Base-by-base conservation (phyloP, 2,113 vertebrate genomes). In the Panurus biarmicus region DNA sequence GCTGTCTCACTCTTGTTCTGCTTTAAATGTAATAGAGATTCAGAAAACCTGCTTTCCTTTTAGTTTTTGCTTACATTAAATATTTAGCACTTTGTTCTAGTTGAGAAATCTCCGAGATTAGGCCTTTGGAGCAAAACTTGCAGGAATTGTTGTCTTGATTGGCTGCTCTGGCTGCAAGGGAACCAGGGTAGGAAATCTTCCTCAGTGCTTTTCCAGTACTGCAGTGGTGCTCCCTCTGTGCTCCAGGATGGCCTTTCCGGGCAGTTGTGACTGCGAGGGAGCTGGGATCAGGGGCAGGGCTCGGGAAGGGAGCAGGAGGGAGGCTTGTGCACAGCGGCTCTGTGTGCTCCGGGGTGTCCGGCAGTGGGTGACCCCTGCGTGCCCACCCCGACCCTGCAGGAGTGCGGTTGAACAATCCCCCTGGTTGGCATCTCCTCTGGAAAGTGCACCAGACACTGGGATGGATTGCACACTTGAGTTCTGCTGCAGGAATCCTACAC, bases 31-130 rank as follows among this genome's bases (percentile, higher is more conserved):
- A 81, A 90, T 51, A 85, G 72, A 88, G 93, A 93, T 85, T 89
- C 44, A 61, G 66, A 71, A 87, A 84, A 75, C 67, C 85, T 56
- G 80, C 23, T 73, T 77, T 79, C 58, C 73, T 86, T 72, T 73
- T 71, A 75, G 45, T 89, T 94, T 92, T 96, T 94, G 90, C 62
- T 96, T 95, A 83, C 60, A 35, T 87, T 94, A 95, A 95, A 87
- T 92, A 93, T 95, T 96, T 95, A 95, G 58, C 87, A 31, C 85
- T 92, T 70, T 86, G 82, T 95, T 96, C 73, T 91, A 90, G 69
- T 89, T 96, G 81, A 90, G 89, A 85, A 95, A 92, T 94, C 69
- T 83, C 87, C 0, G 9, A 95, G 93, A 93, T 95, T 85, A 75
- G 81, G 48, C 54, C 94, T 95, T 88, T 93, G 78, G 53, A 96